Base-by-base conservation (phyloP, 2,797 vertebrate genomes). In the Amazona finschi region DNA sequence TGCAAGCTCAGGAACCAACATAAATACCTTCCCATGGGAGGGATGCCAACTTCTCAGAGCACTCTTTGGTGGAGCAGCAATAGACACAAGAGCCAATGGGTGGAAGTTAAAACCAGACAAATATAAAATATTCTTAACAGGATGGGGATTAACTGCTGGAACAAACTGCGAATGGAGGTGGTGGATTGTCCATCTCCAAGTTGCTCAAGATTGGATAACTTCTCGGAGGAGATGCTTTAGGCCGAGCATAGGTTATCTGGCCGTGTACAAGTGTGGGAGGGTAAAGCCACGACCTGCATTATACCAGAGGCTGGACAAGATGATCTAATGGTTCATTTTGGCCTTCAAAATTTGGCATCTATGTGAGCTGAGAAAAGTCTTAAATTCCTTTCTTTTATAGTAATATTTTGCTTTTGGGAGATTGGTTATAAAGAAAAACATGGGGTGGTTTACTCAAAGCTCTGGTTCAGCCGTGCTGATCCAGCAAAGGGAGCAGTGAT, bases 351-450 rank as follows among this genome's bases (percentile, higher is more conserved):
- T 43, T 47, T 75, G 18, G 20, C 65, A 39, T 57, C 31, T 44
- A 7, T 14, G 11, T 44, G 65, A 84, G 39, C 67, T 2, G 2
- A 78, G 76, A 47, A 14, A 85, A 90, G 52, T 33, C 85, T 85
- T 33, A 50, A 72, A 83, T 95, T 90, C 75, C 53, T 71, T 92
- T 92, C 87, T 85, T 58, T 87, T 76, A 12, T 6, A 43, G 72
- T 77, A 83, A 69, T 66, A 78, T 44, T 87, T 93, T 70, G 15
- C 33, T 85, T 89, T 71, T 41, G 46, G 43, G 79, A n/a, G 6
- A 18, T 24, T 15, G 20, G 60, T 39, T 60, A 2, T 50, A 22
- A 58, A 47, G 44, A 0, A 0, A 74, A 74, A 49, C 2, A 2
- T 15, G 62, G 49, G 25, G 36, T 20, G 19, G 38, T 69, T 90